Evolutionary conservation across 1,140 invertebrate species (phyloP), one percentile per base, ranked within the genome.

Genomic region (Pseudoatta argentina): DNA sequence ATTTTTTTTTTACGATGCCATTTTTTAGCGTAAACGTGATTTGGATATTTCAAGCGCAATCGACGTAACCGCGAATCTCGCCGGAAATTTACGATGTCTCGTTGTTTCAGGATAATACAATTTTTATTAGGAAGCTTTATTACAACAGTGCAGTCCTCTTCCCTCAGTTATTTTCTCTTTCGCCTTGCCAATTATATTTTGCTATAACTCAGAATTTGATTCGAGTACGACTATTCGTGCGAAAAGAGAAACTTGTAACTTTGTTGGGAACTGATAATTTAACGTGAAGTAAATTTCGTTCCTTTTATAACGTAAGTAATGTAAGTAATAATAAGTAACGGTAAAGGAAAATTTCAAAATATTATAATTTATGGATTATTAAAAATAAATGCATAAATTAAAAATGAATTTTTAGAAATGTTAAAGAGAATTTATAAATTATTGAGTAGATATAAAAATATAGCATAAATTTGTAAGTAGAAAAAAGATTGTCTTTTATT

Each of bases 41-140:
- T 18, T 69, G 79, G 55, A 83, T 73, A 61, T 59, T 57, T 44
- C 30, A 44, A 69, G 16, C n/a, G 64, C 64, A 24, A 73, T 30
- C 27, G 79, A 83, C 72, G 63, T 48, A 69, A 81, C 77, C n/a
- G 55, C 67, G 67, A 66, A 39, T 27, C 59, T 63, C 55, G 69
- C 69, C 79, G 79, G 76, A 82, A 81, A 44, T 79, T 69, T 81
- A 66, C 57, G 63, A 81, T 81, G 63, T 51, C 61, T 34, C 79
- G 64, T 72, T 83, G 39, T 75, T 75, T 24, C 51, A 57, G 8
- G 55, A 72, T 81, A 75, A 75, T 75, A 59, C 44, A 39, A 73
- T 72, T 61, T 82, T 82, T 82, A 82, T 73, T 61, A 39, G 24
- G 79, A 44, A 18, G 73, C 66, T 81, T 81, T 81, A 72, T 61